These are phyloP conservation scores for Mizuhopecten yessoensis DNA, from an alignment of 1,140 invertebrate species.

Conservation along the genomic window DNA sequence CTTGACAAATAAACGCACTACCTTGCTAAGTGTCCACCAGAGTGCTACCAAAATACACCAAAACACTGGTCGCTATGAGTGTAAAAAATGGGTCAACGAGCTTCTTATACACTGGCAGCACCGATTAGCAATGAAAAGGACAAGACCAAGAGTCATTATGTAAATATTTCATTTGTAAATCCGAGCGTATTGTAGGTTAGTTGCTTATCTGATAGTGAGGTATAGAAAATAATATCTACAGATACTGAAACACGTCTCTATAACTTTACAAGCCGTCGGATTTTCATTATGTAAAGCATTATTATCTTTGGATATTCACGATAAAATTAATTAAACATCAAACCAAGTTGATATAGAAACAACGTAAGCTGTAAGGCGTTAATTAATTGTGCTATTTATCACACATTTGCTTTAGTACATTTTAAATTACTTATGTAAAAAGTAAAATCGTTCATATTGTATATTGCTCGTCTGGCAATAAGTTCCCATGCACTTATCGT, in stretches of 20 bases:
- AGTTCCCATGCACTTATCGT: no score
- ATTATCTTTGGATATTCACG: neutral
- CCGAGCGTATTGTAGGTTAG: neutral
- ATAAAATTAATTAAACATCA: neutral
- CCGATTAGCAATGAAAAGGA: neutral
- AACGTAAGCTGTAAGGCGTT: no score
- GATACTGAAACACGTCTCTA: neutral
- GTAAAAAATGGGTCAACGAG: neutral
- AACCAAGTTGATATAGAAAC: no score
- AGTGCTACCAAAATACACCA: conserved; percentile 38
- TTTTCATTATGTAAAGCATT: neutral
- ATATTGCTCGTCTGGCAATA: no score
- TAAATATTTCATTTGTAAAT: conserved; percentile 23
- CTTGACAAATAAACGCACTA: conserved; percentile 29
- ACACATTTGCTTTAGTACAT: no score
- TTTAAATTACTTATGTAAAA: no score
- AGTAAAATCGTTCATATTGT: no score
- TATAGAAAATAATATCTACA: neutral
- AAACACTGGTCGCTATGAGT: conserved; percentile 26
- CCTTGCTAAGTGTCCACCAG: neutral
- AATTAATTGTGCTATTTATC: no score
- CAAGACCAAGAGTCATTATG: conserved; percentile 32
- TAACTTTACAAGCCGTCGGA: neutral
- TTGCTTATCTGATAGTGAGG: neutral
- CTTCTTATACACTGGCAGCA: neutral